phyloP scores from a whole-genome alignment of 2,113 vertebrate species.

The Orientallactaga bullata region DNA sequence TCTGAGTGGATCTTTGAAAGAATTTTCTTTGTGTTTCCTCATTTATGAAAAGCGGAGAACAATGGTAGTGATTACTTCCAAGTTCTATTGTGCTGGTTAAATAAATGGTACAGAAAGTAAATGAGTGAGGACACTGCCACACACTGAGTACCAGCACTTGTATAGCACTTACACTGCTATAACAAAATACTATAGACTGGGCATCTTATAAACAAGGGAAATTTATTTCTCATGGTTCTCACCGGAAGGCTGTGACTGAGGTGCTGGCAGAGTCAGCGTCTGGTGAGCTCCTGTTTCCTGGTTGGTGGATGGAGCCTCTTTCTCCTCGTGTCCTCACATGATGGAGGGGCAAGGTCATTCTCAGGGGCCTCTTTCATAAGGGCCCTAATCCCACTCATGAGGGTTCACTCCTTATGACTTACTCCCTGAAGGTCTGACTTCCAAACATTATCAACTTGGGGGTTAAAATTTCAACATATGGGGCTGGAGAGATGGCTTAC shows the following conservation, averaged over 20 bases:
- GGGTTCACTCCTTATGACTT: neutral
- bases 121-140: neutral
- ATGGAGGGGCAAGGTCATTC: neutral
- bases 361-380: neutral
- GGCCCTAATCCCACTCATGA: neutral
- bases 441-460: neutral
- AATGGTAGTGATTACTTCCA: neutral
- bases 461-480: neutral
- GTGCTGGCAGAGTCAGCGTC: no score
- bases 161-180: neutral
- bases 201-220: neutral
- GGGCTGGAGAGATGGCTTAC: no score
- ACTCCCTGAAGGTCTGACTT: neutral
- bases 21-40: neutral
- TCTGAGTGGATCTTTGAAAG: neutral
- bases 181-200: neutral
- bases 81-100: neutral
- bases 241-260: no score
- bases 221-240: neutral
- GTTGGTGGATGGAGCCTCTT: neutral
- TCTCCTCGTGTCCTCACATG: neutral
- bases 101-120: neutral
- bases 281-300: neutral
- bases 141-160: neutral
- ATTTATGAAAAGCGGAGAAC: neutral